Evolutionary conservation across 2,113 vertebrate species (phyloP), one percentile per base, ranked within the genome.

Genomic region (Xenopus tropicalis): DNA sequence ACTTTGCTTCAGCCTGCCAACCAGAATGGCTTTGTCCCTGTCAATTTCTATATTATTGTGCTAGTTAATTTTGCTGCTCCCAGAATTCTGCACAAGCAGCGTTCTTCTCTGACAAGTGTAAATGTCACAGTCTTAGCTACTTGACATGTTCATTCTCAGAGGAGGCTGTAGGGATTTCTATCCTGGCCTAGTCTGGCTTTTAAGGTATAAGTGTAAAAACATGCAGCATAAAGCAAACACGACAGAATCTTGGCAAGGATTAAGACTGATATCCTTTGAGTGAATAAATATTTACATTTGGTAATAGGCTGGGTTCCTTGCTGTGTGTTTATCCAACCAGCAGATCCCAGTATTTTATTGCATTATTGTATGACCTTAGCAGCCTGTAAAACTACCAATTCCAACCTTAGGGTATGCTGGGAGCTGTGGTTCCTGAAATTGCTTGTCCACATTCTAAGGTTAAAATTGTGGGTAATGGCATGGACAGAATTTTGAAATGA

Each of bases 181-280:
- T 19, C 25, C 66, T 63, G 58, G 46, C 66, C 66, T 46, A 62
- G 14, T 24, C 57, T 61, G 44, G 66, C 65, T 68, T 61, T 46
- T 29, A 61, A 76, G 58, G 66, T 69, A 66, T 66, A 76, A 76
- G 66, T 76, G 73, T 76, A 69, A 76, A 76, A 76, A 69, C 73
- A 69, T 69, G 68, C 29, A 17, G 73, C 58, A 69, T 69, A 76
- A 69, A 69, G 20, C 73, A 76, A 76, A 76, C 73, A 69, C 62
- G 59, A 16, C 58, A 11, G 59, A 58, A 76, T 69, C 59, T 69
- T 69, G 73, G 48, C 59, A 24, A 51, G 73, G 73, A 76, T 76
- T 76, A 76, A 44, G 66, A 54, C 29, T 11, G 46, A 76, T 44
- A 54, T 69, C 66, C 66, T 76, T 69, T 58, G n/a, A n/a, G 59